Percentiles rank a stretch among this genome's conserved stretches.
Conservation (phyloP, 2,113 vertebrate species). For the Australoheros scitulus region DNA sequence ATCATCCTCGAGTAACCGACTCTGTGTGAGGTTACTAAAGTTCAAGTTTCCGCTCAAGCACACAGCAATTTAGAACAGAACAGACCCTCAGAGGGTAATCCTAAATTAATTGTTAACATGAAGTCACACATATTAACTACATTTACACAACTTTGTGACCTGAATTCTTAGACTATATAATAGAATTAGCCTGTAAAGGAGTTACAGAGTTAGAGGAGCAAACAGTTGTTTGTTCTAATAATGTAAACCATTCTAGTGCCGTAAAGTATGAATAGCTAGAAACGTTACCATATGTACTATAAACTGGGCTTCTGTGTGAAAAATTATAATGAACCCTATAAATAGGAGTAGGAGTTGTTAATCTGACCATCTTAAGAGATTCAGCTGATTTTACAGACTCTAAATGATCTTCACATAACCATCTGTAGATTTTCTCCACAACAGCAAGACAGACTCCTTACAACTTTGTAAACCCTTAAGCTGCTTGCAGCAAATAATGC, state of each 20-base stretch:
- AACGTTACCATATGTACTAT: background rate
- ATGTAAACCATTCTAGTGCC: background rate
- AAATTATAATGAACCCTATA: background rate
- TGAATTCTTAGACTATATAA: background rate
- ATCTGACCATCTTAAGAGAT: background rate
- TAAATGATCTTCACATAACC: background rate
- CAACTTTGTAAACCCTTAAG: background rate
- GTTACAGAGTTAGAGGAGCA: background rate
- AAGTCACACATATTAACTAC: background rate
- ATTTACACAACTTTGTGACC: background rate
- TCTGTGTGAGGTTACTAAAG: slow-evolving; percentile 59
- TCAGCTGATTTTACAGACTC: background rate
- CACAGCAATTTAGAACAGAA: slow-evolving; percentile 17
- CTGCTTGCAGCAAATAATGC: slow-evolving; percentile 2
- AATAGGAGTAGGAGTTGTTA: background rate
- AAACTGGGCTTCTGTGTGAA: background rate
- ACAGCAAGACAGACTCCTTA: no score
- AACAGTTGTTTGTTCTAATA: background rate
- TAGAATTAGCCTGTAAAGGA: background rate
- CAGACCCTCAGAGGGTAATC: background rate
- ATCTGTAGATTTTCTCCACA: background rate
- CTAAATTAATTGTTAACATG: background rate
- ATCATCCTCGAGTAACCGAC: slow-evolving; percentile 67
- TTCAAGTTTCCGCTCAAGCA: slow-evolving; percentile 45
- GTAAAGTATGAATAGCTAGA: background rate